Conservation (phyloP, 2,888 invertebrate species). For the Punctoribates punctum region DNA sequence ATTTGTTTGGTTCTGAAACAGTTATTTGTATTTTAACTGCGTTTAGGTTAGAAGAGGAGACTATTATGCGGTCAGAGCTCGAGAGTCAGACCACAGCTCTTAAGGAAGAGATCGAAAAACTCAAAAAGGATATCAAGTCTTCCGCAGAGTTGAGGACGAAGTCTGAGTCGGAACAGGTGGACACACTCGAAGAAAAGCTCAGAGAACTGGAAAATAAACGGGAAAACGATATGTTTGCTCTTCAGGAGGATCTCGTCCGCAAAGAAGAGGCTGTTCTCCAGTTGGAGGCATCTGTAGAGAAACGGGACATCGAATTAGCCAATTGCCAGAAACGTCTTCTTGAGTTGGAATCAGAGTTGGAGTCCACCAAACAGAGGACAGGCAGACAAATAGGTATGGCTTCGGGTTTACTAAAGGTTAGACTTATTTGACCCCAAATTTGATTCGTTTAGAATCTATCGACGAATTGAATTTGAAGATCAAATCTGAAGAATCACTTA, state of each 20-base stretch:
- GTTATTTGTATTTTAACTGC: too few species aligned
- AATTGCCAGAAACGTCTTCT: slow-evolving; percentile 45
- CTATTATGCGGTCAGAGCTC: slow-evolving; percentile 79
- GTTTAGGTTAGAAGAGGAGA: slow-evolving; percentile 76
- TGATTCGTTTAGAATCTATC: slow-evolving; percentile 37
- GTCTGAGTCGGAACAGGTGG: slow-evolving; percentile 33
- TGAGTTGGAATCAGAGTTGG: slow-evolving; percentile 45
- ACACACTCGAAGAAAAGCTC: slow-evolving; percentile 24
- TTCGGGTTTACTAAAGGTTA: not conserved
- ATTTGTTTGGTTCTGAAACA: not conserved
- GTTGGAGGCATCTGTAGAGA: slow-evolving; percentile 46
- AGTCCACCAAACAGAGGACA: slow-evolving; percentile 31
- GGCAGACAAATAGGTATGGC: slow-evolving; percentile 20
- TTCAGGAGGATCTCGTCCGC: slow-evolving; percentile 45
- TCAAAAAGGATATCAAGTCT: slow-evolving; percentile 30
- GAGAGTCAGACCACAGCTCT: slow-evolving; percentile 56
- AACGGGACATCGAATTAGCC: slow-evolving; percentile 45
- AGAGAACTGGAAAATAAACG: slow-evolving; percentile 49
- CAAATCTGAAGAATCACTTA: slow-evolving; percentile 25
- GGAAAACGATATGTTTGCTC: slow-evolving; percentile 39
- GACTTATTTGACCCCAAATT: not conserved
- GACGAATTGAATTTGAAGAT: slow-evolving; percentile 44
- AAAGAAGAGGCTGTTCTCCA: slow-evolving; percentile 48
- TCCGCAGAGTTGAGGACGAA: slow-evolving; percentile 44
- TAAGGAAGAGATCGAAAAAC: slow-evolving; percentile 35